Base-by-base conservation (phyloP, 2,888 invertebrate species). In the Drosophila tripunctata region DNA sequence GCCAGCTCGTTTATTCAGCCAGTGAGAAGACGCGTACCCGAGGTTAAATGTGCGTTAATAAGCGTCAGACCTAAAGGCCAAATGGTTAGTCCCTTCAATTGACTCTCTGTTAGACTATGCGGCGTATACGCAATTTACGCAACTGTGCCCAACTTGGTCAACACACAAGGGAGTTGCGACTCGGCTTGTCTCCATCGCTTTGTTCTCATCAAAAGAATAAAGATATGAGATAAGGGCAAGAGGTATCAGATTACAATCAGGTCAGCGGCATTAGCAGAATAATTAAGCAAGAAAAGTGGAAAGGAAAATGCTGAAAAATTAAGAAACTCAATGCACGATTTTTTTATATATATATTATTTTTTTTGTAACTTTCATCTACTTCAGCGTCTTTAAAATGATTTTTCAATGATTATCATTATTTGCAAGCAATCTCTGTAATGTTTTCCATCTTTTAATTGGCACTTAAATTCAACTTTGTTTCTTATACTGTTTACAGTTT, bases 41-140 rank as follows among this genome's bases (percentile, higher is more conserved):
- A 86, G 84, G 80, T 83, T 83, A 81, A 86, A 74, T 77, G 81
- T 55, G 67, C 74, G 73, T 70, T 81, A 86, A 83, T 83, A 87
- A 86, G 81, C 74, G 67, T 6, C 27, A 57, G 55, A 54, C 52
- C 75, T 54, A 57, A 45, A 71, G 73, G 76, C 57, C 72, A 75
- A n/a, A 54, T 45, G 45, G 33, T 43, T 48, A 65, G n/a, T n/a
- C n/a, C 44, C 65, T 60, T 64, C 51, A 72, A 74, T 72, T 72
- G 40, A 41, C 17, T 33, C 24, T 45, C 12, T 14, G 31, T 5
- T n/a, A 5, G 41, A 30, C 51, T 55, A 44, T 47, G 19, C 10
- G 41, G 66, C 76, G 71, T 71, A 71, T 75, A 70, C 71, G 71
- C 55, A 66, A 70, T 45, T 21, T 43, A 35, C 44, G 24, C 21